A percentile compares a stretch with the other conserved stretches of the same genome.
phyloP scores from a whole-genome alignment of 1,140 invertebrate genomes.

The Drosophila fuyamai region DNA sequence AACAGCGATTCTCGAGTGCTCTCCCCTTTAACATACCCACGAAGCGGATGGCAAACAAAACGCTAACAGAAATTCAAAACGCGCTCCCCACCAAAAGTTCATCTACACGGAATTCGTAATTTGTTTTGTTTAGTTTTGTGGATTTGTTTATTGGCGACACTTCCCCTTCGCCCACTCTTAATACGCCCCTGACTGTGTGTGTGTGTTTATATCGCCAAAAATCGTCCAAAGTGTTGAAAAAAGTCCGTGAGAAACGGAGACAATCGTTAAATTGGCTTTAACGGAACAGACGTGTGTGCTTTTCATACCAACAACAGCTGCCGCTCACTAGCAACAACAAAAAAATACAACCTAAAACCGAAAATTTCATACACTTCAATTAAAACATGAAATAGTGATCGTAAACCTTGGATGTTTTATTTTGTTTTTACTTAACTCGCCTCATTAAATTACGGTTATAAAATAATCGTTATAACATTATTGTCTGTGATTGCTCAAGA shows the following conservation, averaged over 20 bases:
- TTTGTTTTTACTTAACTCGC: constrained; percentile 16
- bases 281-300: constrained; percentile 47
- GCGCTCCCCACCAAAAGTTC: constrained; percentile 66
- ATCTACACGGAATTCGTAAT: constrained; percentile 77
- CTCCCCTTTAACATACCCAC: constrained; percentile 38
- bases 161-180: constrained; percentile 2
- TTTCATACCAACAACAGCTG: constrained; percentile 28
- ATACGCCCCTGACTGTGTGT: constrained; percentile 7
- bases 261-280: constrained; percentile 43
- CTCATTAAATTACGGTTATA: constrained; percentile 4
- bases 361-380: constrained; percentile 30
- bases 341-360: constrained; percentile 1
- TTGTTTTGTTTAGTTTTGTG: constrained; percentile 77
- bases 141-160: constrained; percentile 69
- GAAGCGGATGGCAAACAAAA: constrained; percentile 55
- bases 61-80: constrained; percentile 34
- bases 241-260: constrained; percentile 37
- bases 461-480: not conserved
- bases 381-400: constrained; percentile 31
- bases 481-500: constrained; percentile 2
- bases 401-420: constrained; percentile 31
- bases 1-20: constrained; percentile 69
- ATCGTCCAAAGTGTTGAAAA: constrained; percentile 19
- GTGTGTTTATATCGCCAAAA: constrained; percentile 46
- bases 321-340: constrained; percentile 26